Conservation (phyloP, 2,113 vertebrate species). For the Toxostoma redivivum region DNA sequence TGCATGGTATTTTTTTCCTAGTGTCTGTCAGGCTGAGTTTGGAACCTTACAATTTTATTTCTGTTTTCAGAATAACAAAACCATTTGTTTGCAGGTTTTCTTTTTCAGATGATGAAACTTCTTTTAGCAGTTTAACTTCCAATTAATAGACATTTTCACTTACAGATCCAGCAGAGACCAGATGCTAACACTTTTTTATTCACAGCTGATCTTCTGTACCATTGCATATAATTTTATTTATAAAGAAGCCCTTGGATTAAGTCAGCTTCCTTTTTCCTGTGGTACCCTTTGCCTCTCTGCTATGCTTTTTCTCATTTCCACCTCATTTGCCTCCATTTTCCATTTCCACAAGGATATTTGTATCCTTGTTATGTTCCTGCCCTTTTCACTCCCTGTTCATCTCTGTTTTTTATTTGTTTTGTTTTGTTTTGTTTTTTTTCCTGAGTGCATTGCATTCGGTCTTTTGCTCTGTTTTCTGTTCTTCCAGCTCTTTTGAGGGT, state of each 20-base stretch:
- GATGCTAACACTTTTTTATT: neutral
- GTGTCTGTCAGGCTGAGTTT: neutral
- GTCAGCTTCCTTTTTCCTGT: neutral
- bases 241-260: neutral
- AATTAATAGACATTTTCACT: constrained; percentile 14
- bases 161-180: constrained; percentile 43
- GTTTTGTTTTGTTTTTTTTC: too few relatives aligned
- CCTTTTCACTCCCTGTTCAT: neutral
- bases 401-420: neutral
- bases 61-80: neutral
- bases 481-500: neutral
- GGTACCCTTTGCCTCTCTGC: neutral
- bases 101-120: neutral
- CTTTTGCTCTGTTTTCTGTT: neutral
- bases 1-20: neutral
- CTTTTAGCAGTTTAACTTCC: neutral
- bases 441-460: neutral
- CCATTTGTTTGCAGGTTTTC: neutral
- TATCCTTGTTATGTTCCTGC: neutral
- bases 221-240: neutral
- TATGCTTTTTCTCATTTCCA: neutral
- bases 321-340: neutral
- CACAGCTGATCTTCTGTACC: neutral
- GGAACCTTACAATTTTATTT: neutral
- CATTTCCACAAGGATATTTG: neutral